phyloP scores from a whole-genome alignment of 2,888 invertebrate species.

The Capitulum mitella region DNA sequence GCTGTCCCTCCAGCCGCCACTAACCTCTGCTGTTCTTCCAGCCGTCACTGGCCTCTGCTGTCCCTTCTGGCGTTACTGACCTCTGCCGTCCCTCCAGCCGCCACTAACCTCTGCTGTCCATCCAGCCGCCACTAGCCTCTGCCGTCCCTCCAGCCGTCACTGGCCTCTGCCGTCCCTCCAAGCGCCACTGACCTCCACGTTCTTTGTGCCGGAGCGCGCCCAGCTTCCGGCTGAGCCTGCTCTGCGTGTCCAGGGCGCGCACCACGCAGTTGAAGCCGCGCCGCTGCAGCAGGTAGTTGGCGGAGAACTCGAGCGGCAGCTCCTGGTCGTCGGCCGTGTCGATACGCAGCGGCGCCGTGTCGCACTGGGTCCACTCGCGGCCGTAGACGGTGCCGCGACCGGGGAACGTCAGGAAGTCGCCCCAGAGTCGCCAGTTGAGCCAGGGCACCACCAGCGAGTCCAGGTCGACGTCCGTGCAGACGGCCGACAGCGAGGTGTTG shows the following conservation, averaged over 20 bases:
- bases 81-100: no score
- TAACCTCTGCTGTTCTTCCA: neutral
- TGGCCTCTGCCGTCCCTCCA: no score
- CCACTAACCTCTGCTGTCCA: neutral
- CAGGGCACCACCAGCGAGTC: constrained; percentile 10
- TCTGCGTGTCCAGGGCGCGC: neutral
- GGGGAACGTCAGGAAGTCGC: constrained; percentile 2
- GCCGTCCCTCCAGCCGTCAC: no score
- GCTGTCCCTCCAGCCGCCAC: no score
- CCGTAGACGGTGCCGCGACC: neutral
- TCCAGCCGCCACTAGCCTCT: no score
- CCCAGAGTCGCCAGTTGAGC: constrained; percentile 9
- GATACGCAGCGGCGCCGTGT: neutral
- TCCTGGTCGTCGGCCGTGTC: neutral
- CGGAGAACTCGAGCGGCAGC: constrained; percentile 6
- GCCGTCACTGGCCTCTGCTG: no score
- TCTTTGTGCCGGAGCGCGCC: neutral
- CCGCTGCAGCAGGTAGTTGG: constrained; percentile 13
- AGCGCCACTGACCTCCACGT: neutral
- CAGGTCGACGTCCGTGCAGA: constrained; percentile 10
- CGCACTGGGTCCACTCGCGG: neutral
- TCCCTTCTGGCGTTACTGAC: no score
- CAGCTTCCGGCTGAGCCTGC: neutral
- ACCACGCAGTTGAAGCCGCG: neutral
- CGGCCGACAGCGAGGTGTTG: neutral